These are phyloP conservation scores for Dendrolimus houi DNA, from an alignment of 2,888 invertebrate species.

Conservation along the genomic window DNA sequence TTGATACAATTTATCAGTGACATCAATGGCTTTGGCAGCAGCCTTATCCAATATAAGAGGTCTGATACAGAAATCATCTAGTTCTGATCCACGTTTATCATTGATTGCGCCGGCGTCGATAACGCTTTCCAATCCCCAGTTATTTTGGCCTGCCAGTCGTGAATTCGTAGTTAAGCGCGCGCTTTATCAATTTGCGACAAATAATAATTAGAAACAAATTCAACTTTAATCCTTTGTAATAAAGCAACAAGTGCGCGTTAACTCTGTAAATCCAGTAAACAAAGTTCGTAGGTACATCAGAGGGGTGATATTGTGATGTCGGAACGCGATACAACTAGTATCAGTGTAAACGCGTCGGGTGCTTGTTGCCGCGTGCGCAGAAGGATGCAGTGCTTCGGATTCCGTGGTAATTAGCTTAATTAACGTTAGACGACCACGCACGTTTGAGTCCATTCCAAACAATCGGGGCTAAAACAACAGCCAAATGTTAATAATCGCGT, in stretches of 20 bases:
- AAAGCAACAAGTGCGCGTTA: constrained; percentile 18
- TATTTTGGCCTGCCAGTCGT: constrained; percentile 36
- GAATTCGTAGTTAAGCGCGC: constrained; percentile 28
- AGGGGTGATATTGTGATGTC: constrained; percentile 50
- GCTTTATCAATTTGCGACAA: constrained; percentile 21
- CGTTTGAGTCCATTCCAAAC: constrained; percentile 7
- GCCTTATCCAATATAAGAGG: constrained; percentile 9
- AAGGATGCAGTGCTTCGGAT: constrained; percentile 70
- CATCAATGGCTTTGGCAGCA: constrained; percentile 2
- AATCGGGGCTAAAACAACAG: constrained; percentile 1
- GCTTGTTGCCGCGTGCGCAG: constrained; percentile 66
- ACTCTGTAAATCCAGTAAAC: constrained; percentile 23
- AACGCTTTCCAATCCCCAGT: constrained; percentile 37
- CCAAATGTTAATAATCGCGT: constrained; percentile 2
- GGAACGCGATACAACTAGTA: constrained; percentile 56
- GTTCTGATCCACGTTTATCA: constrained; percentile 25
- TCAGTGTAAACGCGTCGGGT: constrained; percentile 44
- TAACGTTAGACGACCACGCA: constrained; percentile 14
- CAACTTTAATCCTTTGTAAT: constrained; percentile 28
- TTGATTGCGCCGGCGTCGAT: constrained; percentile 31
- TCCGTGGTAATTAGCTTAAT: constrained; percentile 50
- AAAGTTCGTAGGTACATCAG: constrained; percentile 50
- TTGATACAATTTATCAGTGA: not conserved
- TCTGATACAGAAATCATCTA: constrained; percentile 38
- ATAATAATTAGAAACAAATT: constrained; percentile 14